Evolutionary conservation across 2,888 invertebrate genomes (phyloP).

Genomic region (Cyclophora albipunctata): DNA sequence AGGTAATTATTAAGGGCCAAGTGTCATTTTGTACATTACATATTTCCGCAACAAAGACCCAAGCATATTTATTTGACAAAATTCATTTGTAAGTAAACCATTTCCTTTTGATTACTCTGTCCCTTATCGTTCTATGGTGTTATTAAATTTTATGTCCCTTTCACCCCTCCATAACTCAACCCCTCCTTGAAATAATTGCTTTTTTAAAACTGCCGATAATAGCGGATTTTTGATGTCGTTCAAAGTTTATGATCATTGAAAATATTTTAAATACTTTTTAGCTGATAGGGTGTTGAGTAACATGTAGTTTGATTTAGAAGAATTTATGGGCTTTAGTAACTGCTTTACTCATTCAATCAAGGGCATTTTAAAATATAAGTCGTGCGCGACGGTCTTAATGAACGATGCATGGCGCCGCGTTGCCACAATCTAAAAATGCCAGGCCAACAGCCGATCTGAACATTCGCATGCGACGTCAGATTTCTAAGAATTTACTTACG

Average conservation of each 20-base stretch:
- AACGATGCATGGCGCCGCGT: too few species aligned
- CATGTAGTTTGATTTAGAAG: too few species aligned
- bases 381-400: too few species aligned
- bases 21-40: conserved; percentile 6
- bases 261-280: neutral
- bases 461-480: too few species aligned
- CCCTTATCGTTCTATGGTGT: conserved; percentile 27
- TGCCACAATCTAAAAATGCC: too few species aligned
- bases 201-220: conserved; percentile 34
- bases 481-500: too few species aligned
- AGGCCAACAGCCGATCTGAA: too few species aligned
- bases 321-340: too few species aligned
- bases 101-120: conserved; percentile 21
- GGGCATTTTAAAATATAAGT: too few species aligned
- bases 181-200: conserved; percentile 40
- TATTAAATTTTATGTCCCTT: conserved; percentile 38
- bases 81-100: conserved; percentile 10
- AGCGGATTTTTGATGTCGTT: conserved; percentile 16
- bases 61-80: conserved; percentile 15
- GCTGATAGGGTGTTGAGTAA: too few species aligned
- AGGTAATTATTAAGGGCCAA: conserved; percentile 13
- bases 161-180: conserved; percentile 22
- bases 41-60: conserved; percentile 5
- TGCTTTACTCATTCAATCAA: too few species aligned
- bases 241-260: conserved; percentile 9